phyloP scores from a whole-genome alignment of 2,797 vertebrate genomes.

The Macropus fuliginosus region DNA sequence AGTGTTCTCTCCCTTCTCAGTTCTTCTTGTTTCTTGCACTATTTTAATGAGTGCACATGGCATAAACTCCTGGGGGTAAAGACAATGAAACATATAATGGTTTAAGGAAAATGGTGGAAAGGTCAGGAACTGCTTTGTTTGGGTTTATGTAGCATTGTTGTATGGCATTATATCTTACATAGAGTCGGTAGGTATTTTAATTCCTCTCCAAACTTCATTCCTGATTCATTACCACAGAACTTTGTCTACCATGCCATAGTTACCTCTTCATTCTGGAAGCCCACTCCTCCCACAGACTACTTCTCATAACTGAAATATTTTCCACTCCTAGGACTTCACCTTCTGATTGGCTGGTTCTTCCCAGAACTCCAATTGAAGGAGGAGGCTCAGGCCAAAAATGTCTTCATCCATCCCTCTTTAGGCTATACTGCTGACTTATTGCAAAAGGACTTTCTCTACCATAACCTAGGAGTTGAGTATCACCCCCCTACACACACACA shows the following conservation, averaged over 20 bases:
- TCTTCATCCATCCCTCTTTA: neutral
- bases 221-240: neutral
- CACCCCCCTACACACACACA: fast-evolving
- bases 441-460: too few species aligned
- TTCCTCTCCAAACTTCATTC: neutral
- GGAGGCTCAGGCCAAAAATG: neutral
- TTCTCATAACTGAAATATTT: neutral
- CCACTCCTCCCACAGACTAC: neutral
- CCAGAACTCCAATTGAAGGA: neutral
- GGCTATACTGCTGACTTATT: neutral
- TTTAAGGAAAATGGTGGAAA: too few species aligned
- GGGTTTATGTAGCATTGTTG: too few species aligned
- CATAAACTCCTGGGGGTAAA: too few species aligned
- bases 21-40: too few species aligned
- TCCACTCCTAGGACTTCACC: neutral
- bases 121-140: too few species aligned
- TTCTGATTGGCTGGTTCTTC: neutral
- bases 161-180: neutral
- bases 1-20: too few species aligned
- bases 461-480: too few species aligned
- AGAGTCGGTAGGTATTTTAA: neutral
- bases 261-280: neutral
- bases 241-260: neutral
- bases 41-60: too few species aligned
- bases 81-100: too few species aligned